Conservation (phyloP, 2,113 vertebrate genomes). For the Proteles cristata region DNA sequence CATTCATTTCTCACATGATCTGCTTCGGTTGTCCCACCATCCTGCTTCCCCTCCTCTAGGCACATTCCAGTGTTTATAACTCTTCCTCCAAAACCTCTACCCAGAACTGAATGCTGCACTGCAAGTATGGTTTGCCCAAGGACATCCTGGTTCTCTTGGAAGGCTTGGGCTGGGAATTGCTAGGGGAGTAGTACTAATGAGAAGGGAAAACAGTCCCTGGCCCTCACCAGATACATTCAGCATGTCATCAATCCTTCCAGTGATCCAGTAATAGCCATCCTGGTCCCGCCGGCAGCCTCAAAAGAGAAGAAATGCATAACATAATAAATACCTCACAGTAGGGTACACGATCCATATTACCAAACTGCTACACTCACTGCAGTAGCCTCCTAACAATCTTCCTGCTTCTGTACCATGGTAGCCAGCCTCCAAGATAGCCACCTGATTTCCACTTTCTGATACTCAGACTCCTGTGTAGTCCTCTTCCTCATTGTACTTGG, state of each 20-base stretch:
- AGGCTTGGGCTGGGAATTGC: constrained; percentile 37
- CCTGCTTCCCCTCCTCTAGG: background rate
- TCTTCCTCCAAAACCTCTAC: constrained; percentile 33
- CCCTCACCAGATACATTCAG: constrained; percentile 96
- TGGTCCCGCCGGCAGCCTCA: constrained; percentile 96
- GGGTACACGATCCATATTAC: background rate
- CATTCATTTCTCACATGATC: background rate
- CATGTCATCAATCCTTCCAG: constrained; percentile 98
- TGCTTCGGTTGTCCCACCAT: background rate
- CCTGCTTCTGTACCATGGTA: background rate
- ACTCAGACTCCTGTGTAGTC: background rate
- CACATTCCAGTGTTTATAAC: background rate
- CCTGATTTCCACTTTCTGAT: background rate
- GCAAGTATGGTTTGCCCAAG: background rate
- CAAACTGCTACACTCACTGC: background rate
- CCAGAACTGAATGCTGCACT: background rate
- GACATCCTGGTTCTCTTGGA: background rate
- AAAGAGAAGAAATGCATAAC: constrained; percentile 6
- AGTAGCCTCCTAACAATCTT: constrained; percentile 46
- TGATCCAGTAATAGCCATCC: constrained; percentile 99
- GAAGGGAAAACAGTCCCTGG: background rate
- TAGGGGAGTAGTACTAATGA: background rate
- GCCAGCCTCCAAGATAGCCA: background rate
- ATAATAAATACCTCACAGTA: background rate
- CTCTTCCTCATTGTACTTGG: background rate